These are phyloP conservation scores for Drosophila acutilabella DNA, from an alignment of 2,888 invertebrate genomes.

Conservation along the genomic window DNA sequence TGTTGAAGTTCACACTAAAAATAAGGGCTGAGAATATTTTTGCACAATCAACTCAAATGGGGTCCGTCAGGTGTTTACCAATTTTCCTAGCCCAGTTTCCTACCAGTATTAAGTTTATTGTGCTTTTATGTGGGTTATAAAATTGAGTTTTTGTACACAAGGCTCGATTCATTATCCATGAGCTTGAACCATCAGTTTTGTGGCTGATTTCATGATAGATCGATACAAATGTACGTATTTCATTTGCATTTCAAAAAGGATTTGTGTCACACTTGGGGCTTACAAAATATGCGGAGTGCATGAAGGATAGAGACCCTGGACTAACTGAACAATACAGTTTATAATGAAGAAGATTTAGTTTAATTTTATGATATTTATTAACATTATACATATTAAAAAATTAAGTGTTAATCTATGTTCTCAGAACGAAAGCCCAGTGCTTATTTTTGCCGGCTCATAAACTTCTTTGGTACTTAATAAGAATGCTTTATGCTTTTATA, in stretches of 20 bases:
- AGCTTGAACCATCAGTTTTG: conserved; percentile 36
- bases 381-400: too few relatives aligned
- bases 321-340: too few relatives aligned
- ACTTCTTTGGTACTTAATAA: too few relatives aligned
- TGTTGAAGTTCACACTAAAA: conserved; percentile 64
- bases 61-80: conserved; percentile 31
- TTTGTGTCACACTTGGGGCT: conserved; percentile 32
- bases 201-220: conserved; percentile 46
- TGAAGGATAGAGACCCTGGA: too few relatives aligned
- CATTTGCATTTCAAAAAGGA: conserved; percentile 65
- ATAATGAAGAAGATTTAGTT: too few relatives aligned
- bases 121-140: conserved; percentile 59
- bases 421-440: too few relatives aligned
- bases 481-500: too few relatives aligned
- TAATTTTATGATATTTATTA: too few relatives aligned
- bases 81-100: not conserved
- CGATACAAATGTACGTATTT: conserved; percentile 28
- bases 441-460: too few relatives aligned
- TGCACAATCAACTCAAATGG: conserved; percentile 46
- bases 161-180: conserved; percentile 36
- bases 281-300: not conserved
- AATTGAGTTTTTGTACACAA: conserved; percentile 58
- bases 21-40: conserved; percentile 41
- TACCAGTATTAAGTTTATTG: conserved; percentile 45
- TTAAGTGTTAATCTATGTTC: too few relatives aligned